Conservation (phyloP, 2,888 invertebrate species). For the Trissonchulus sp. region DNA sequence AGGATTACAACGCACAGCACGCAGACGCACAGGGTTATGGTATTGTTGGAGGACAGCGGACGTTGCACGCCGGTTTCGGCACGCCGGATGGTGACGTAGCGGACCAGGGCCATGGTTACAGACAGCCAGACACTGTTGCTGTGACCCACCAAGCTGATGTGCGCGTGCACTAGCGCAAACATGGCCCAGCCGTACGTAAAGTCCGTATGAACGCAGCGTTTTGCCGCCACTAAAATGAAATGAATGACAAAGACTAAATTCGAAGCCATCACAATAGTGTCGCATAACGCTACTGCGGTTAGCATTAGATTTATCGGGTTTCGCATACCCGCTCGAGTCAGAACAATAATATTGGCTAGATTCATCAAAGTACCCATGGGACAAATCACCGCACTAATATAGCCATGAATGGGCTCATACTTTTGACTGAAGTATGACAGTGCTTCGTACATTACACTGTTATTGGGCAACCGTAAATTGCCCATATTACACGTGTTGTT, state of each 20-base stretch:
- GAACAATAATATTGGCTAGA: slow-evolving; percentile 31
- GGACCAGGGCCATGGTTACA: slow-evolving; percentile 56
- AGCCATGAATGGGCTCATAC: slow-evolving; percentile 28
- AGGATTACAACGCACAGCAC: background rate
- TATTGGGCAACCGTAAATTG: slow-evolving; percentile 8
- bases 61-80: background rate
- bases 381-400: slow-evolving; percentile 32
- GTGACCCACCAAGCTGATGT: slow-evolving; percentile 56
- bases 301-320: slow-evolving; percentile 24
- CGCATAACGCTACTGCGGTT: slow-evolving; percentile 38
- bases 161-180: slow-evolving; percentile 56
- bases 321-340: slow-evolving; percentile 31
- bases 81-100: slow-evolving; percentile 54
- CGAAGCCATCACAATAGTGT: slow-evolving; percentile 48
- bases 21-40: background rate
- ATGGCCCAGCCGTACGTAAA: slow-evolving; percentile 53
- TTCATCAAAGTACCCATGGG: slow-evolving; percentile 31
- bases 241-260: slow-evolving; percentile 47
- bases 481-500: too few relatives aligned
- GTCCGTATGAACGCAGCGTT: slow-evolving; percentile 44
- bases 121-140: slow-evolving; percentile 57
- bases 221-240: slow-evolving; percentile 43
- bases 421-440: background rate
- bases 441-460: slow-evolving; percentile 20
- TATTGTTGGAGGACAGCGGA: background rate